Percentiles rank a stretch among this genome's conserved stretches.
Evolutionary conservation across 2,888 invertebrate genomes (phyloP).

Genomic region (Synanthedon andrenaeformis): DNA sequence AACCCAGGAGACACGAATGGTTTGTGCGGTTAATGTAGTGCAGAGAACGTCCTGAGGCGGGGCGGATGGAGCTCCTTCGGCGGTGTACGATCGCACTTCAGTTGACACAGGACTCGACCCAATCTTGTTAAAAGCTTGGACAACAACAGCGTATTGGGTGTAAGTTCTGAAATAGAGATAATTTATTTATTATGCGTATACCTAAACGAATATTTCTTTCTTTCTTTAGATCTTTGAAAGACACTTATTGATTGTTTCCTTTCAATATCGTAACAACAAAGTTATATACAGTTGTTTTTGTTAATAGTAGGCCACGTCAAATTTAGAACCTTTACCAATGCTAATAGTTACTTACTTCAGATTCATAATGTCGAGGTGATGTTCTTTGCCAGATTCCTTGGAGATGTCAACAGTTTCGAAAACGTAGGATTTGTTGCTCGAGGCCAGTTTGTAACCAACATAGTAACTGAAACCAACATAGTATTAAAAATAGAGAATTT

Average conservation of each 20-base stretch:
- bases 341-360: conserved; percentile 68
- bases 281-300: no score
- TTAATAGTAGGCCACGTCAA: no score
- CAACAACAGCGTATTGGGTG: conserved; percentile 95
- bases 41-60: conserved; percentile 93
- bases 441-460: conserved; percentile 88
- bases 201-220: background rate
- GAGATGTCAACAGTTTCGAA: conserved; percentile 93
- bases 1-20: conserved; percentile 94
- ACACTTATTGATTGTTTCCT: no score
- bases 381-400: conserved; percentile 92
- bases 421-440: conserved; percentile 86
- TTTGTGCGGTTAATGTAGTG: conserved; percentile 93
- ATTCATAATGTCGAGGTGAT: conserved; percentile 83
- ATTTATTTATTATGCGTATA: background rate
- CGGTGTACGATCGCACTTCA: conserved; percentile 91
- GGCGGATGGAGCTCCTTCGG: conserved; percentile 93
- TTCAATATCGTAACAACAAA: no score
- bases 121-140: conserved; percentile 94
- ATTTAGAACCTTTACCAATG: no score
- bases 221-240: background rate
- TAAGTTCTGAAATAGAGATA: conserved; percentile 74
- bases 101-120: conserved; percentile 93
- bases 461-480: conserved; percentile 78
- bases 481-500: background rate